Base-by-base conservation (phyloP, 2,113 vertebrate genomes). In the Prionailurus viverrinus region DNA sequence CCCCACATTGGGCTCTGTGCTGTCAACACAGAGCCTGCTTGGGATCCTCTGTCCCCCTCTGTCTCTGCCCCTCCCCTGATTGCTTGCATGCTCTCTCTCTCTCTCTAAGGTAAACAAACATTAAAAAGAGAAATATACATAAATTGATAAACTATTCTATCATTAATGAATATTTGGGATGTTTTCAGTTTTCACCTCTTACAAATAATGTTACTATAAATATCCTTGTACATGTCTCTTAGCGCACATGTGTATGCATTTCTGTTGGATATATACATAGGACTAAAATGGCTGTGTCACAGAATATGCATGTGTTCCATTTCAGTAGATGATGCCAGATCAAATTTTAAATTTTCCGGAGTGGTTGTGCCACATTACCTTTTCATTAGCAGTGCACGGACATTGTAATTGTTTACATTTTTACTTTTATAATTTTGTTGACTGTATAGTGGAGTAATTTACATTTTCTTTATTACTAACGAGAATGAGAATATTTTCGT, bases 181-280 rank as follows among this genome's bases (percentile, higher is more conserved):
- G 41, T 53, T 93, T 93, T 63, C 45, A 93, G 36, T 51, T 93
- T 93, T 85, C 16, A 48, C 31, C 61, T 79, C 61, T 86, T 66
- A 86, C 21, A 78, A 79, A 87, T 55, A 78, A 51, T 78, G 58
- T 65, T 68, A 9, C 58, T 80, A 41, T 68, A 66, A 78, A 19
- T 85, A n/a, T 68, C 45, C 39, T 79, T 87, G n/a, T 5, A 11
- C 31, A 48, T 80, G 29, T 69, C 23, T 80, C 63, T 88, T 88
- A 36, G 51, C 79, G 15, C 83, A 80, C 51, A 61, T 29, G 15
- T 33, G 8, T 36, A 55, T 80, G 11, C 66, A 21, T 48, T 79
- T 79, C 48, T 41, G 2, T 87, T 68, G 48, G 48, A 21, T 79
- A 21, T n/a, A 19, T 55, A 79, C 82, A 21, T 79, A 41, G 58